phyloP scores from a whole-genome alignment of 1,140 invertebrate species.

The Drosophila arizonae region DNA sequence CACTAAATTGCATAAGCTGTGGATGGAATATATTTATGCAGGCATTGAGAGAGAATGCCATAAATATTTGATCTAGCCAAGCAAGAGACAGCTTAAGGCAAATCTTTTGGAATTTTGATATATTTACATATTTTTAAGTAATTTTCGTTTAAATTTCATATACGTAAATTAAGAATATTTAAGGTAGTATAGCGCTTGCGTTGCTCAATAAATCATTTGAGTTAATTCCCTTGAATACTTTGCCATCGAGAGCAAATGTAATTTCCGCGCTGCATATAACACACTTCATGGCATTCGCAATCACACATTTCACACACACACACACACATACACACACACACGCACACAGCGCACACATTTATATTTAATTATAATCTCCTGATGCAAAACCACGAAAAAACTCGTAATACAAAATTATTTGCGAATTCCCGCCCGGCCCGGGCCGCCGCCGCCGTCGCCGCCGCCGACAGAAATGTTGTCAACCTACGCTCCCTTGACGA shows the following conservation, averaged over 20 bases:
- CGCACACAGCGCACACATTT: neutral
- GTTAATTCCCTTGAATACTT: neutral
- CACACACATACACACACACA: neutral
- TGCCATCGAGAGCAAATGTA: constrained; percentile 1
- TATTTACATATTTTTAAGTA: no score
- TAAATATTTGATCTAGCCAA: neutral
- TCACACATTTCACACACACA: constrained; percentile 18
- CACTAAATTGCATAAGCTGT: constrained; percentile 9
- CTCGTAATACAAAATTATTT: constrained; percentile 47
- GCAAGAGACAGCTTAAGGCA: no score
- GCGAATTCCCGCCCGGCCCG: constrained; percentile 24
- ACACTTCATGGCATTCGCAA: constrained; percentile 7
- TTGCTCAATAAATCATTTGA: constrained; percentile 14
- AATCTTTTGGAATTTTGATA: no score
- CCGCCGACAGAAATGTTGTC: neutral
- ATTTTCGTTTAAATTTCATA: no score
- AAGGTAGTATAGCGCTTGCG: no score
- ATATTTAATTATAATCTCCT: constrained; percentile 26
- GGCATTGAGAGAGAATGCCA: neutral
- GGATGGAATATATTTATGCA: neutral
- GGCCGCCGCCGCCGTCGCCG: no score
- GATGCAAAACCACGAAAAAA: constrained; percentile 18
- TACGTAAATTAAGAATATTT: no score
- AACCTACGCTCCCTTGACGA: constrained; percentile 14
- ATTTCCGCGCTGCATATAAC: neutral